These are phyloP conservation scores for Pyrrhura leucotis DNA, from an alignment of 2,797 vertebrate species.

Conservation along the genomic window DNA sequence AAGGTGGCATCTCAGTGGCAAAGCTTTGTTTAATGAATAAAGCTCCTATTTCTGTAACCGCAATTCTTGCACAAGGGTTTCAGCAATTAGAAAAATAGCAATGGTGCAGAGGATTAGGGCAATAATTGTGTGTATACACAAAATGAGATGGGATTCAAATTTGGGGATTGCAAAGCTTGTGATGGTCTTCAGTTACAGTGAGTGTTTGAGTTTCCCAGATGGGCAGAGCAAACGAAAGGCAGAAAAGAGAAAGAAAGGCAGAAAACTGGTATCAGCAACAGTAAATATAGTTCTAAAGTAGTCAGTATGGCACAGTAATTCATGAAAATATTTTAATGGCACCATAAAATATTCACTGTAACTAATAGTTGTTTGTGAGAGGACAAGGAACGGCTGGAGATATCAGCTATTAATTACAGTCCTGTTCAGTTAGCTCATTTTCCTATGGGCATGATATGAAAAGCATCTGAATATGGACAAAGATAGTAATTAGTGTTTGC, in stretches of 20 bases:
- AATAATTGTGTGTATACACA: not conserved
- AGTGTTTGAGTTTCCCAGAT: not conserved
- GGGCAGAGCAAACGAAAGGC: not conserved
- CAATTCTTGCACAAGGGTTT: accelerated
- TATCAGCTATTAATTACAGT: not conserved
- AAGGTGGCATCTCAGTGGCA: not conserved
- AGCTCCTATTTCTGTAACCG: not conserved
- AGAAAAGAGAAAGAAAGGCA: not conserved
- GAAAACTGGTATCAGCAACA: not conserved
- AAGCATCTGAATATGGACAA: not conserved
- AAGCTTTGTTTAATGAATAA: not conserved
- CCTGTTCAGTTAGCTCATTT: not conserved
- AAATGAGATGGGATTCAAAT: not conserved
- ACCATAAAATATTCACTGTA: not conserved
- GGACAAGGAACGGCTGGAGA: not conserved
- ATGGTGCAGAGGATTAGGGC: not conserved
- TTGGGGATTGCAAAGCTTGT: not conserved
- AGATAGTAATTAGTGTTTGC: not conserved
- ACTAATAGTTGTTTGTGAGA: not conserved
- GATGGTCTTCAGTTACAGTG: not conserved
- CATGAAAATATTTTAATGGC: not conserved
- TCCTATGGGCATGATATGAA: not conserved
- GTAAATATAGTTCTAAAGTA: not conserved
- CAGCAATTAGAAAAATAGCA: not conserved
- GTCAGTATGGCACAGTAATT: not conserved